phyloP scores from a whole-genome alignment of 2,888 invertebrate genomes.

The Malachius bipustulatus region DNA sequence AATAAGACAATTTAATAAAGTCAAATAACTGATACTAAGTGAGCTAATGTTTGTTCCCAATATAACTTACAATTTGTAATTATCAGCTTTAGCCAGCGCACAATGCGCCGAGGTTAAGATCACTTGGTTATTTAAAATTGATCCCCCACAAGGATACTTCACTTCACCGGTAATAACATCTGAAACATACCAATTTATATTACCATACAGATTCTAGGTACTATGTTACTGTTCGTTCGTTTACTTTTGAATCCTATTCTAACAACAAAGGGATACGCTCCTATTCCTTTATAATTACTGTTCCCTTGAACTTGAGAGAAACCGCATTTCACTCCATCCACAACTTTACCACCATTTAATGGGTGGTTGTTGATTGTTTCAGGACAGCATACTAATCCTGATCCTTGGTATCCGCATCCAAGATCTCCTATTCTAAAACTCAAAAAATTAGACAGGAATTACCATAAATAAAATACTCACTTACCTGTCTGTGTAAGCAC shows the following conservation, averaged over 20 bases:
- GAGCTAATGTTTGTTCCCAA: no score
- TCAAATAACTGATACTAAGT: no score
- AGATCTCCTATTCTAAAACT: conserved; percentile 40
- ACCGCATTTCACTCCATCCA: conserved; percentile 44
- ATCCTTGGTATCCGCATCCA: conserved; percentile 45
- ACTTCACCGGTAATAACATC: conserved; percentile 55
- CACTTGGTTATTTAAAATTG: conserved; percentile 48
- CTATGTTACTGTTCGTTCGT: no score
- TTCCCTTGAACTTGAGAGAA: conserved; percentile 53
- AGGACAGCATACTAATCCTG: conserved; percentile 50
- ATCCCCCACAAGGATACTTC: conserved; percentile 65
- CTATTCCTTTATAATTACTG: conserved; percentile 53
- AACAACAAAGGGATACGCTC: conserved; percentile 65
- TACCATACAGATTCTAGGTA: no score
- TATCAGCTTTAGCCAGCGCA: conserved; percentile 62
- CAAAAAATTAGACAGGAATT: conserved; percentile 4
- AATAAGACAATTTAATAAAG: no score
- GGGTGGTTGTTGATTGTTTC: conserved; percentile 35
- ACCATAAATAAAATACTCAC: conserved; percentile 13
- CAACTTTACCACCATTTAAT: conserved; percentile 21
- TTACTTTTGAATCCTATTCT: conserved; percentile 66
- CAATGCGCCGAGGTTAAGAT: conserved; percentile 70
- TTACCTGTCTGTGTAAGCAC: conserved; percentile 49
- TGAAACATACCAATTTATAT: no score
- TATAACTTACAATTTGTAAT: conserved; percentile 59